Evolutionary conservation across 2,888 invertebrate species (phyloP).

Genomic region (Leucophenga montana): DNA sequence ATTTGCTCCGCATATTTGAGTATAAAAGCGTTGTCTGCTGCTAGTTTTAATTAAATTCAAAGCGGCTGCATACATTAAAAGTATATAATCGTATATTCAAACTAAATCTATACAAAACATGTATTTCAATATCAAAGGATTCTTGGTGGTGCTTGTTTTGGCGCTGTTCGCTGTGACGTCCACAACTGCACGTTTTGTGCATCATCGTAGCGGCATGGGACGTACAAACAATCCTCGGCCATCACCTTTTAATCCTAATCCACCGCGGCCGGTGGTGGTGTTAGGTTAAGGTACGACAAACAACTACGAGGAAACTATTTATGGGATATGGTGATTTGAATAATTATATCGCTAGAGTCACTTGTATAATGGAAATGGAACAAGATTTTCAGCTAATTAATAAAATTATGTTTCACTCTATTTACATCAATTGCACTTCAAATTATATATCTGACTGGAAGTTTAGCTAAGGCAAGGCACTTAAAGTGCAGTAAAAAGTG

Average conservation of each 20-base stretch:
- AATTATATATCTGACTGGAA: too few species aligned
- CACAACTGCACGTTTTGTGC: constrained; percentile 28
- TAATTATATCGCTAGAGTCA: too few species aligned
- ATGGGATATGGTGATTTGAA: too few species aligned
- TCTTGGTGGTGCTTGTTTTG: constrained; percentile 41
- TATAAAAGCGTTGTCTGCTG: background rate
- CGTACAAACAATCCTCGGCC: constrained; percentile 43
- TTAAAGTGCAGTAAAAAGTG: too few species aligned
- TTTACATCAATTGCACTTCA: too few species aligned
- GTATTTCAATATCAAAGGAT: constrained; percentile 49
- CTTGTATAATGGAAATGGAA: too few species aligned
- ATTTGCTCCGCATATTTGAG: background rate
- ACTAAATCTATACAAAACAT: constrained; percentile 34
- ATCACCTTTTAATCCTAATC: constrained; percentile 54
- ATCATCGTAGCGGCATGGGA: background rate
- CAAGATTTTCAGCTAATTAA: too few species aligned
- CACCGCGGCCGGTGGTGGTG: constrained; percentile 18
- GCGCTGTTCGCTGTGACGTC: constrained; percentile 24
- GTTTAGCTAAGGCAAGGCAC: too few species aligned
- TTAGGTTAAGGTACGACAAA: background rate
- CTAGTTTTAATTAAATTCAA: background rate
- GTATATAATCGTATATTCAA: too few species aligned
- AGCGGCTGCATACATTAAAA: too few species aligned
- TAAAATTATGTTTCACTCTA: too few species aligned
- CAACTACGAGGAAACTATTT: too few species aligned